Percentiles rank a stretch among this genome's conserved stretches.
These are phyloP conservation scores for Laothoe populi DNA, from an alignment of 2,888 invertebrate genomes.

Conservation along the genomic window DNA sequence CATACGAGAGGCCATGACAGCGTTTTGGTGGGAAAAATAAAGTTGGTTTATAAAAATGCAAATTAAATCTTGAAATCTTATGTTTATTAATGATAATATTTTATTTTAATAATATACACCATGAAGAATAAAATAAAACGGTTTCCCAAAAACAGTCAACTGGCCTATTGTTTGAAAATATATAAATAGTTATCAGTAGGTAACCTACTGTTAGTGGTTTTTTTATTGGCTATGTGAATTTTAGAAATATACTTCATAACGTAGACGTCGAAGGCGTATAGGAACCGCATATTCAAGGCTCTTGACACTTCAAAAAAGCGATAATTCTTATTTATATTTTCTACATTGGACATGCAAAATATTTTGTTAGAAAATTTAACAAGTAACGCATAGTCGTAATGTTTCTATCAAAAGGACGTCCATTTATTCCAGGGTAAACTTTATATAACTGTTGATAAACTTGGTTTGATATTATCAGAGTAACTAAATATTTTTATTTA, in stretches of 20 bases:
- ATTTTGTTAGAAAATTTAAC: too few species aligned
- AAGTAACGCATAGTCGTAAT: neutral
- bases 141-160: too few species aligned
- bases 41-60: too few species aligned
- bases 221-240: neutral
- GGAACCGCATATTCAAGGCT: neutral
- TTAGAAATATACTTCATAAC: neutral
- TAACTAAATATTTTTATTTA: neutral
- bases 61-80: too few species aligned
- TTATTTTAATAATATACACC: too few species aligned
- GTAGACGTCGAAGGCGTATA: neutral
- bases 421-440: slow-evolving; percentile 9
- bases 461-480: neutral
- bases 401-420: neutral
- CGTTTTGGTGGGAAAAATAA: too few species aligned
- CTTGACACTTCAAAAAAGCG: neutral
- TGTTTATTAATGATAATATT: too few species aligned
- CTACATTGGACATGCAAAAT: neutral
- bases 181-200: neutral
- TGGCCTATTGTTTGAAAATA: slow-evolving; percentile 6
- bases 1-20: too few species aligned
- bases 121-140: too few species aligned
- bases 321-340: neutral
- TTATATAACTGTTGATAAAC: neutral
- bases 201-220: neutral